phyloP scores from a whole-genome alignment of 1,140 invertebrate genomes.

The Aphis craccivora region DNA sequence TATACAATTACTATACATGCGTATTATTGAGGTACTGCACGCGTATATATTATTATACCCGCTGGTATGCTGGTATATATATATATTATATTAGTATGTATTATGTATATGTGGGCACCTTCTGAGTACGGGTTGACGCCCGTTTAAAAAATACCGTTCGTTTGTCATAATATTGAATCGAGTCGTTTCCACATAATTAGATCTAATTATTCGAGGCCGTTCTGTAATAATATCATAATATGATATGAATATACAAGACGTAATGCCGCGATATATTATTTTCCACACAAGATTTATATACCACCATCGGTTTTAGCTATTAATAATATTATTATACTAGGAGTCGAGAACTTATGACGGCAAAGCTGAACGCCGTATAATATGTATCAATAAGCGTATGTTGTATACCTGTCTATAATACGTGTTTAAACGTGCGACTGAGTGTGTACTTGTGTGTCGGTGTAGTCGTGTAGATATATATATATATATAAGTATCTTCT shows the following conservation, averaged over 20 bases:
- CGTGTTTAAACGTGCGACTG: too few species aligned
- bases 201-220: not conserved
- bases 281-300: not conserved
- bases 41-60: not conserved
- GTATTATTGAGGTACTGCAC: not conserved
- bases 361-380: not conserved
- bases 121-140: not conserved
- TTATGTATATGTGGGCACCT: not conserved
- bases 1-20: too few species aligned
- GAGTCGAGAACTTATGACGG: not conserved
- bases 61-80: not conserved
- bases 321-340: not conserved
- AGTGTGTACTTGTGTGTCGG: too few species aligned
- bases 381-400: not conserved
- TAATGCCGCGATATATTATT: not conserved
- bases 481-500: too few species aligned
- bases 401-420: too few species aligned
- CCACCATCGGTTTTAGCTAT: not conserved
- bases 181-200: slow-evolving; percentile 4
- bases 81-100: not conserved
- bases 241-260: too few species aligned
- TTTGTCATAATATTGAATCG: not conserved
- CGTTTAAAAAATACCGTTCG: slow-evolving; percentile 13
- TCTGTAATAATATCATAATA: too few species aligned
- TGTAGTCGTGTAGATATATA: too few species aligned